These are phyloP conservation scores for Halcyon smyrnensis DNA, from an alignment of 2,797 vertebrate genomes.

Conservation along the genomic window DNA sequence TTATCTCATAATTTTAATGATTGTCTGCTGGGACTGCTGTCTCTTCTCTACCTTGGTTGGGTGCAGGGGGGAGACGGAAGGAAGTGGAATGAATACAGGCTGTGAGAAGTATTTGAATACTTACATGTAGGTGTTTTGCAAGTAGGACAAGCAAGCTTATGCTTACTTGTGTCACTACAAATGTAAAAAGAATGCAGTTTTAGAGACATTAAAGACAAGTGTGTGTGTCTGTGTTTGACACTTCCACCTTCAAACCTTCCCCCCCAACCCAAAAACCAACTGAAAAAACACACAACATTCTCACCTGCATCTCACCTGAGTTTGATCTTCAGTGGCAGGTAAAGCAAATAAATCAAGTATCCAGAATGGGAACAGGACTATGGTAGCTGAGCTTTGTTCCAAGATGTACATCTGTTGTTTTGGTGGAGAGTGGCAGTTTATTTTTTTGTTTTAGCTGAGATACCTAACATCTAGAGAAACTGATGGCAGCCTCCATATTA, in stretches of 20 bases:
- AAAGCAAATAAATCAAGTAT: not conserved
- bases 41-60: not conserved
- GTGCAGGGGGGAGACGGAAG: not conserved
- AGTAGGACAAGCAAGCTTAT: not conserved
- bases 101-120: not conserved
- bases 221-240: not conserved
- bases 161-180: fast-evolving
- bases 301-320: not conserved
- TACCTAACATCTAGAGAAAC: not conserved
- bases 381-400: not conserved
- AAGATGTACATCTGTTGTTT: not conserved
- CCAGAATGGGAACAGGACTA: not conserved
- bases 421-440: not conserved
- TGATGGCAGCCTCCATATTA: not conserved
- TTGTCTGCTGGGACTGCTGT: not conserved
- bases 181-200: not conserved
- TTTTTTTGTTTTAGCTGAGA: not conserved
- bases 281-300: not conserved
- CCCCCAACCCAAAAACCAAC: not conserved
- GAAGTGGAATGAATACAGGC: not conserved
- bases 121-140: not conserved
- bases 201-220: not conserved
- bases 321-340: not conserved
- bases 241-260: too few species aligned
- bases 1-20: not conserved